A percentile compares a stretch with the other conserved stretches of the same genome.
These are phyloP conservation scores for Epinephelus lanceolatus DNA, from an alignment of 2,113 vertebrate genomes.

Conservation along the genomic window DNA sequence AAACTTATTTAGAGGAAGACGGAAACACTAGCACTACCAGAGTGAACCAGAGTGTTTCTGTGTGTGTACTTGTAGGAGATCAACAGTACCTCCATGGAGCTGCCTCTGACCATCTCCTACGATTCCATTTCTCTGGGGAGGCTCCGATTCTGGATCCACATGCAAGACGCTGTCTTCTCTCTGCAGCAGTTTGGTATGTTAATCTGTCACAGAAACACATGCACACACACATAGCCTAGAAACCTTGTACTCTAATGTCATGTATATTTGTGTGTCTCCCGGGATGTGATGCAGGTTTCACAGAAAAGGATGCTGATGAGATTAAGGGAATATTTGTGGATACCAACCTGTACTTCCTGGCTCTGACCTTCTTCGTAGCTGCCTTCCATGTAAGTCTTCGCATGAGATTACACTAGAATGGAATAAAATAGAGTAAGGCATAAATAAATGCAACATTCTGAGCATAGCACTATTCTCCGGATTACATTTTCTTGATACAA, in stretches of 20 bases:
- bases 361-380: constrained; percentile 96
- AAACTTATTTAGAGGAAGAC: neutral
- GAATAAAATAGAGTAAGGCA: neutral
- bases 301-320: constrained; percentile 98
- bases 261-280: neutral
- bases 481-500: neutral
- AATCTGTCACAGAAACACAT: neutral
- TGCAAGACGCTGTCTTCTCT: constrained; percentile 97
- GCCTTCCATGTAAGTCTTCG: constrained; percentile 92
- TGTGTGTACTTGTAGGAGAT: constrained; percentile 88
- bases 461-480: neutral
- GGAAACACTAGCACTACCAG: neutral
- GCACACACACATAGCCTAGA: neutral
- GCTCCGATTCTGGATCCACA: constrained; percentile 98
- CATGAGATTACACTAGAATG: neutral
- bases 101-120: constrained; percentile 94
- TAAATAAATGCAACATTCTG: too few species aligned
- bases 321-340: constrained; percentile 99
- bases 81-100: constrained; percentile 90
- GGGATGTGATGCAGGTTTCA: constrained; percentile 88
- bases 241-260: neutral
- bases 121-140: constrained; percentile 96
- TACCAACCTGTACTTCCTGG: constrained; percentile 97
- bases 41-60: neutral
- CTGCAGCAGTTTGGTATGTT: constrained; percentile 94